phyloP scores from a whole-genome alignment of 30 jellyfish, hydroid and myxozoan genomes.

The Aurelia sp. region DNA sequence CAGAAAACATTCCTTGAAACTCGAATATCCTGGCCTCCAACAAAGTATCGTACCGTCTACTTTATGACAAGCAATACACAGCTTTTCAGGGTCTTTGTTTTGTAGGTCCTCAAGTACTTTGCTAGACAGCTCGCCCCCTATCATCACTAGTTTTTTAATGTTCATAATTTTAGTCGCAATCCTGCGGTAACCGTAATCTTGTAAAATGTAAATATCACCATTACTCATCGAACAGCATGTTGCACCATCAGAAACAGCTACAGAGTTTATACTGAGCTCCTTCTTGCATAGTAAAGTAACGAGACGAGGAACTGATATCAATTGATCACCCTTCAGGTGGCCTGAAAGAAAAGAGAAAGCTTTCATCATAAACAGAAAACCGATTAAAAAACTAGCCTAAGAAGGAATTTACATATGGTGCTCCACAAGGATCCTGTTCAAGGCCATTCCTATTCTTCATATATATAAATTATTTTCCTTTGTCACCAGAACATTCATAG shows the following conservation, averaged over 20 bases:
- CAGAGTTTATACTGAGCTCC: conserved; percentile 45
- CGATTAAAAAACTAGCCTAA: too few species aligned
- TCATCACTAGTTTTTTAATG: conserved; percentile 41
- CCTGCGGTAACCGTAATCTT: conserved; percentile 68
- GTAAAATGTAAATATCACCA: conserved; percentile 83
- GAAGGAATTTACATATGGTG: too few species aligned
- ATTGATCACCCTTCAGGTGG: conserved; percentile 61
- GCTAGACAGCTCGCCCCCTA: conserved; percentile 56
- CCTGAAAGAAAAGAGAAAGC: conserved; percentile 31
- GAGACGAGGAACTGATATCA: conserved; percentile 71
- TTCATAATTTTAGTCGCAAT: conserved; percentile 43
- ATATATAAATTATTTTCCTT: too few species aligned
- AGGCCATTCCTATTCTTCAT: too few species aligned
- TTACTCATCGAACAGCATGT: conserved; percentile 74
- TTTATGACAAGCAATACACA: conserved; percentile 52
- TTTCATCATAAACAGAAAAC: too few species aligned
- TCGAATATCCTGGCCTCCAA: conserved; percentile 67
- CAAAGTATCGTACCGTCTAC: conserved; percentile 63
- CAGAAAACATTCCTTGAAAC: conserved; percentile 72
- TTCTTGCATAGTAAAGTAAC: conserved; percentile 49
- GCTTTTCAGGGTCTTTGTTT: conserved; percentile 66
- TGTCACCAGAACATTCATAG: too few species aligned
- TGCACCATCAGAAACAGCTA: conserved; percentile 92
- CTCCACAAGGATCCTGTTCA: too few species aligned
- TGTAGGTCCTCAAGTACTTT: conserved; percentile 39